phyloP scores from a whole-genome alignment of 2,113 vertebrate genomes.

The Petroica traversi region DNA sequence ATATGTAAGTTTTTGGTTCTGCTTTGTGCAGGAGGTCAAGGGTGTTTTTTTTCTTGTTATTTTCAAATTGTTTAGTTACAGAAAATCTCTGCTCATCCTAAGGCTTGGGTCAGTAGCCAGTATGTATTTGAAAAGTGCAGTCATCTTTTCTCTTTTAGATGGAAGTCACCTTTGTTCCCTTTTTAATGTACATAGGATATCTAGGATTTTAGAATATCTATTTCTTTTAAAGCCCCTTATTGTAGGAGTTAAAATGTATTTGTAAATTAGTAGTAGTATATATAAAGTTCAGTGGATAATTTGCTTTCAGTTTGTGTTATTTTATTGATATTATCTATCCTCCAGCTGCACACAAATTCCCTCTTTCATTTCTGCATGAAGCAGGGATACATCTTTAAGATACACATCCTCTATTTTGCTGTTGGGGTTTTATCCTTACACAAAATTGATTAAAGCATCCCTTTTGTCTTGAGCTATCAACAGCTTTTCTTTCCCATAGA shows the following conservation, averaged over 20 bases:
- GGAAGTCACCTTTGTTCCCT: background rate
- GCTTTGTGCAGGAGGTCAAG: background rate
- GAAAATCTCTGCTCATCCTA: background rate
- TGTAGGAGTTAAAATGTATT: background rate
- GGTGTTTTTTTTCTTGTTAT: background rate
- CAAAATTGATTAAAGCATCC: background rate
- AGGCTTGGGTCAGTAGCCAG: background rate
- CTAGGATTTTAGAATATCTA: background rate
- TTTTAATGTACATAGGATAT: background rate
- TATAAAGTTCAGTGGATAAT: background rate
- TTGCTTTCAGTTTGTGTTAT: background rate
- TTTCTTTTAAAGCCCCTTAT: background rate
- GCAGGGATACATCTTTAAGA: background rate
- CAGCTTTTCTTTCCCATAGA: background rate
- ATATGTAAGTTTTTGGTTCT: background rate
- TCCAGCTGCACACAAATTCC: background rate
- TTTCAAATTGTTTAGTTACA: background rate
- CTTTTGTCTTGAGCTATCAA: background rate
- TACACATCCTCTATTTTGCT: background rate
- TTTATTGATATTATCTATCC: background rate
- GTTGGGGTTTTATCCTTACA: background rate
- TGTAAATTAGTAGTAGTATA: background rate
- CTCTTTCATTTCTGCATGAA: background rate
- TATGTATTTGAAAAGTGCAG: fast-evolving
- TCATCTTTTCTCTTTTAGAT: background rate